Percentiles rank a stretch among this genome's conserved stretches.
Evolutionary conservation across 2,113 vertebrate genomes (phyloP).

Genomic region (Microtus ochrogaster): DNA sequence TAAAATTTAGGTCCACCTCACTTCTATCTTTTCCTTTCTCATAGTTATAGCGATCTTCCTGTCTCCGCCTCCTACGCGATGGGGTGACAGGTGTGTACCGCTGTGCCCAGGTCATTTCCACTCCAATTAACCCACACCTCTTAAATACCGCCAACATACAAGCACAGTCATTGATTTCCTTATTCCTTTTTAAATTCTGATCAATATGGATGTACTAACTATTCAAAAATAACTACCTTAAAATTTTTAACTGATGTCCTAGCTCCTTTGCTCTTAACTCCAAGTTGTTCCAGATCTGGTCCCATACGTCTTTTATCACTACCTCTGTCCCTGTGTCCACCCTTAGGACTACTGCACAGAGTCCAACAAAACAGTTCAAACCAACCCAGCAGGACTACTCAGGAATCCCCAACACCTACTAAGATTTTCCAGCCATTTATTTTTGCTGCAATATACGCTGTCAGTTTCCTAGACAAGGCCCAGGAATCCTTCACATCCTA

Average conservation of each 20-base stretch:
- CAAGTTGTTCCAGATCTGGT: neutral
- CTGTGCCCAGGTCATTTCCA: neutral
- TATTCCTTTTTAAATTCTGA: slow-evolving; percentile 7
- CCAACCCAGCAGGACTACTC: neutral
- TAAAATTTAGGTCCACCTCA: neutral
- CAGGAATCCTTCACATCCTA: neutral
- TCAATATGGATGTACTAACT: neutral
- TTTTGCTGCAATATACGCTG: neutral
- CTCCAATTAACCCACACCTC: neutral
- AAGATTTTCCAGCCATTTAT: neutral
- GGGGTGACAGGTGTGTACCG: neutral
- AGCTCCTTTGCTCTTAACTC: neutral
- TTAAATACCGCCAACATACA: neutral
- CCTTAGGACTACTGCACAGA: neutral
- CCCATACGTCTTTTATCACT: neutral
- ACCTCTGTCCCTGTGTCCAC: neutral
- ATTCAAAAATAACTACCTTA: neutral
- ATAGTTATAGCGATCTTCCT: neutral
- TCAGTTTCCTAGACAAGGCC: neutral
- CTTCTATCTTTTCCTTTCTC: neutral
- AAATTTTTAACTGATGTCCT: neutral
- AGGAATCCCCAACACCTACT: neutral
- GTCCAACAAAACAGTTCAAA: neutral
- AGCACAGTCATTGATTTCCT: neutral
- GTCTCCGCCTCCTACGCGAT: neutral